phyloP scores from a whole-genome alignment of 2,888 invertebrate species.

The Eupithecia insigniata region DNA sequence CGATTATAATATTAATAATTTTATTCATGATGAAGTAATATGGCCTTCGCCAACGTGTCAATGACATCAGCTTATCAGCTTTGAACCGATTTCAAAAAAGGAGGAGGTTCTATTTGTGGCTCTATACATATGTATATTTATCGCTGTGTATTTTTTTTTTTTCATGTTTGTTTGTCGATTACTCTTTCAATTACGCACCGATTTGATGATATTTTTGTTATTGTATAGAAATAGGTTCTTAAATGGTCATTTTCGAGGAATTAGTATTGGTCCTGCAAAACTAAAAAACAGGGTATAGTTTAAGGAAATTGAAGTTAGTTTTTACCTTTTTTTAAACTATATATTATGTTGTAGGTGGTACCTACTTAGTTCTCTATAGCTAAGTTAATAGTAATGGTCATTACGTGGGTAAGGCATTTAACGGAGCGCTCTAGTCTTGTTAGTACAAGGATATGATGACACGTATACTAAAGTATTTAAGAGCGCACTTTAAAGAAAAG shows the following conservation, averaged over 20 bases:
- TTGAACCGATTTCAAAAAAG: conserved; percentile 3
- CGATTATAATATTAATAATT: conserved; percentile 24
- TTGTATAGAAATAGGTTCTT: not conserved
- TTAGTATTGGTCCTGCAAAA: not conserved
- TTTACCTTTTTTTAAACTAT: not conserved
- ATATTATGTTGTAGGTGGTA: not conserved
- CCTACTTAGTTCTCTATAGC: not conserved
- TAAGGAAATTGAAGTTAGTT: not conserved
- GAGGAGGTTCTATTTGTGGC: not conserved
- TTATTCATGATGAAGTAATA: conserved; percentile 37
- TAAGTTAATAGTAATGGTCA: conserved; percentile 21
- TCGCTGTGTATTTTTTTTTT: not conserved
- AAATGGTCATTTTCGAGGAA: not conserved
- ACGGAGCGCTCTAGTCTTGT: conserved; percentile 19
- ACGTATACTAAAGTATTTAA: conserved; percentile 8
- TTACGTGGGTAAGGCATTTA: conserved; percentile 16
- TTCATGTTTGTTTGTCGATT: not conserved
- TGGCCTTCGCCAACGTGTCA: conserved; percentile 39
- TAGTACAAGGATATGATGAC: not conserved
- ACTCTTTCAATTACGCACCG: not conserved
- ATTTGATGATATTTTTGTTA: not conserved
- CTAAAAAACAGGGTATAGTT: not conserved
- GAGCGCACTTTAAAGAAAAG: not conserved
- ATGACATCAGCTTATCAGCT: conserved; percentile 39
- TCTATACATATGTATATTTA: no score